A percentile compares a stretch with the other conserved stretches of the same genome.
phyloP scores from a whole-genome alignment of 92 coral and sea anemone species.

The Parazoanthus darwini region DNA sequence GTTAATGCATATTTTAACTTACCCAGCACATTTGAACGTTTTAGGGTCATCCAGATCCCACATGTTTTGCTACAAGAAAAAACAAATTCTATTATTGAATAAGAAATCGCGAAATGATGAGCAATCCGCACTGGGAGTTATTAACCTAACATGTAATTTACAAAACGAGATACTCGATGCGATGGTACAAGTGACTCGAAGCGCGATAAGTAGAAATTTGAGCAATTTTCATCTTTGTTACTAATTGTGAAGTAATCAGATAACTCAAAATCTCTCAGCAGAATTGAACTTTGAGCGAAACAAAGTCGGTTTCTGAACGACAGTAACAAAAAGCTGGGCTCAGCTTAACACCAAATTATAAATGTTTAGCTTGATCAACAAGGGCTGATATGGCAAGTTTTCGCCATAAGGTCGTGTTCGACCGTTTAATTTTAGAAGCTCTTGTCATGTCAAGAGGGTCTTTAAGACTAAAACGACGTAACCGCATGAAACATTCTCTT shows the following conservation, averaged over 20 bases:
- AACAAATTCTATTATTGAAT: neutral
- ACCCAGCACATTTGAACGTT: slow-evolving; percentile 69
- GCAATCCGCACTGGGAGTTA: neutral
- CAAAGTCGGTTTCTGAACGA: neutral
- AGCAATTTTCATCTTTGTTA: neutral
- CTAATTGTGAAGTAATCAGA: neutral
- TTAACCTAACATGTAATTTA: neutral
- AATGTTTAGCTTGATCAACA: too few relatives aligned
- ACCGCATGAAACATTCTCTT: too few relatives aligned
- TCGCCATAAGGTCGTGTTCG: too few relatives aligned
- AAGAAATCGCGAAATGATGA: neutral
- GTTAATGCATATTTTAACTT: neutral
- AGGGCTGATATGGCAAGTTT: too few relatives aligned
- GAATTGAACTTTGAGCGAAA: neutral
- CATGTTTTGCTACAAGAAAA: slow-evolving; percentile 49
- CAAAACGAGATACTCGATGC: too few relatives aligned
- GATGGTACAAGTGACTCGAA: neutral
- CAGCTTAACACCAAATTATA: too few relatives aligned
- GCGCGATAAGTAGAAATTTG: neutral
- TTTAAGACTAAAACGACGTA: too few relatives aligned
- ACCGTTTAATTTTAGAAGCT: too few relatives aligned
- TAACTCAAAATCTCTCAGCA: neutral
- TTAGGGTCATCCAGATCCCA: slow-evolving; percentile 76
- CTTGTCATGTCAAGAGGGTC: too few relatives aligned
- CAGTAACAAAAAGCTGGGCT: too few relatives aligned